phyloP scores from a whole-genome alignment of 2,113 vertebrate genomes.

The Hoplias malabaricus region DNA sequence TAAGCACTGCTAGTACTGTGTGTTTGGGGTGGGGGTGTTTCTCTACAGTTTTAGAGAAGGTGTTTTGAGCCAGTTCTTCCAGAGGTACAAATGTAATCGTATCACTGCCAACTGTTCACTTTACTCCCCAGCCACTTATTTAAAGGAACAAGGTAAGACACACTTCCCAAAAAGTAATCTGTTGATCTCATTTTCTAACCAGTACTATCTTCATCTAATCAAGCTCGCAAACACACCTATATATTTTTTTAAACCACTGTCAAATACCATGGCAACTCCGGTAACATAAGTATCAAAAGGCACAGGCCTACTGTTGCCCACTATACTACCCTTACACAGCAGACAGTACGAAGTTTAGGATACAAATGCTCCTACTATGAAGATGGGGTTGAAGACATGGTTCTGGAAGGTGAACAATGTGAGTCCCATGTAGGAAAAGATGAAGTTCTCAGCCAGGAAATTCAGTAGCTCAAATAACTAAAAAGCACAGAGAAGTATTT shows the following conservation, averaged over 20 bases:
- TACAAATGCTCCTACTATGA: slow-evolving; percentile 94
- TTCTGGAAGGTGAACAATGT: slow-evolving; percentile 97
- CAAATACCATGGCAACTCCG: too few species aligned
- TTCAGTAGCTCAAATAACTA: slow-evolving; percentile 97
- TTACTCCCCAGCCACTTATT: background rate
- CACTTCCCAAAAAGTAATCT: too few species aligned
- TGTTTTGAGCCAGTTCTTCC: background rate
- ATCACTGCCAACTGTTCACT: background rate
- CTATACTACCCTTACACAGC: background rate
- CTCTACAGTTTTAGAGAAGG: background rate
- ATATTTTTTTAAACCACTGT: too few species aligned
- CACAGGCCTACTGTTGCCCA: too few species aligned
- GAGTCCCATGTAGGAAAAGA: slow-evolving; percentile 99
- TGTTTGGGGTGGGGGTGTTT: too few species aligned
- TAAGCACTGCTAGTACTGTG: too few species aligned
- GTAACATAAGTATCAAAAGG: too few species aligned
- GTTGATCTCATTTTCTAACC: too few species aligned
- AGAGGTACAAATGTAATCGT: background rate
- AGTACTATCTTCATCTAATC: too few species aligned
- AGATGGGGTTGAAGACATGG: slow-evolving; percentile 92
- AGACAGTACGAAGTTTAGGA: slow-evolving; percentile 70
- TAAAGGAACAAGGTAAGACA: background rate
- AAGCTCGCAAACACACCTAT: too few species aligned
- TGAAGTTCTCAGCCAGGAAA: slow-evolving; percentile 99
- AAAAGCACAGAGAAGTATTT: slow-evolving; percentile 16